Conservation (phyloP, 2,888 invertebrate species). For the Lasioglossum calceatum region DNA sequence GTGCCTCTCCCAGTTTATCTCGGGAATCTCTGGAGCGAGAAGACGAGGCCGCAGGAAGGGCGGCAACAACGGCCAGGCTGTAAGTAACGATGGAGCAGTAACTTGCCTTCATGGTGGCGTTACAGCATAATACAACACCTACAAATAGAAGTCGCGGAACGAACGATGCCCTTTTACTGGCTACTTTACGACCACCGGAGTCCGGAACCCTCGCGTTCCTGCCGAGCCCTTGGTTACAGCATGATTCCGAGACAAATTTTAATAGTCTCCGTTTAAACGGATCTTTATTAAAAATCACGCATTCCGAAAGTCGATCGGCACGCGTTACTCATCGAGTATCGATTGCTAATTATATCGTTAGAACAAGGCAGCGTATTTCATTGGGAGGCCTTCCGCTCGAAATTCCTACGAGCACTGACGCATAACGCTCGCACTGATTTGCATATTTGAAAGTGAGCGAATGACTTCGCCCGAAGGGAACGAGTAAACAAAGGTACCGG, state of each 20-base stretch:
- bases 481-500: slow-evolving; percentile 45
- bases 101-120: slow-evolving; percentile 55
- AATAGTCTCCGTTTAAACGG: neutral
- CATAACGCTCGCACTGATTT: slow-evolving; percentile 76
- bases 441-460: slow-evolving; percentile 79
- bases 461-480: slow-evolving; percentile 61
- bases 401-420: slow-evolving; percentile 78
- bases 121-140: slow-evolving; percentile 66
- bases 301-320: neutral
- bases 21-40: slow-evolving; percentile 12
- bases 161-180: slow-evolving; percentile 41
- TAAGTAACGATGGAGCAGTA: slow-evolving; percentile 67
- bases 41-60: slow-evolving; percentile 23
- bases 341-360: slow-evolving; percentile 43
- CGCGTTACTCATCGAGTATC: slow-evolving; percentile 1
- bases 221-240: slow-evolving; percentile 63
- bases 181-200: slow-evolving; percentile 67
- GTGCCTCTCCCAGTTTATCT: neutral
- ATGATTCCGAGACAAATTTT: neutral
- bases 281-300: neutral
- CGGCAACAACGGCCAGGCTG: slow-evolving; percentile 59
- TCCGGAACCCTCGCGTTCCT: slow-evolving; percentile 61
- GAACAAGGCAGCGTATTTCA: slow-evolving; percentile 34
- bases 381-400: slow-evolving; percentile 68
- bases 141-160: slow-evolving; percentile 72